phyloP scores from a whole-genome alignment of 2,113 vertebrate species.

The Misgurnus mizolepis region DNA sequence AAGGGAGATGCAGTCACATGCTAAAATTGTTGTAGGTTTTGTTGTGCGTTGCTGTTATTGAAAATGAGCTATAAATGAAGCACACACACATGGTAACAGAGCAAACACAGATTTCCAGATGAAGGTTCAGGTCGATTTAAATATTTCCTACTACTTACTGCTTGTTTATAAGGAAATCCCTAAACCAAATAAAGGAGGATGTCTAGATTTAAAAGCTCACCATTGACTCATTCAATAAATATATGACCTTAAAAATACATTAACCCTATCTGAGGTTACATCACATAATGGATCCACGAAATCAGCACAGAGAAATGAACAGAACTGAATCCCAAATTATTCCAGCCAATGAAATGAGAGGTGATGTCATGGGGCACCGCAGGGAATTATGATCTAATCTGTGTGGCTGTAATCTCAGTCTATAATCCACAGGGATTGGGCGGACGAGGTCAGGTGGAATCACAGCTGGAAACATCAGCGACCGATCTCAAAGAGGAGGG shows the following conservation, averaged over 20 bases:
- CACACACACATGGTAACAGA: not conserved
- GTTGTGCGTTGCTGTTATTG: slow-evolving; percentile 51
- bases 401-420: slow-evolving; percentile 8
- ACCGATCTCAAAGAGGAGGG: not conserved
- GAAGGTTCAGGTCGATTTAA: not conserved
- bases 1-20: slow-evolving; percentile 58
- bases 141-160: not conserved
- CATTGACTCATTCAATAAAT: not conserved
- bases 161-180: too few relatives aligned
- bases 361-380: not conserved
- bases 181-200: not conserved
- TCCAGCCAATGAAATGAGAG: not conserved
- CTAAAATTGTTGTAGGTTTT: slow-evolving; percentile 68
- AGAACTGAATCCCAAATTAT: not conserved
- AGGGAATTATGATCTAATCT: slow-evolving; percentile 19
- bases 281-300: slow-evolving; percentile 6
- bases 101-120: not conserved
- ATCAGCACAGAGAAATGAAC: not conserved
- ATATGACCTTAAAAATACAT: not conserved
- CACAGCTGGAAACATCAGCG: not conserved
- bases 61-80: not conserved
- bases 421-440: slow-evolving; percentile 17
- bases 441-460: not conserved
- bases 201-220: too few relatives aligned
- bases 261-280: not conserved